Evolutionary conservation across 2,888 invertebrate genomes (phyloP).

Genomic region (Aporophyla nigra): DNA sequence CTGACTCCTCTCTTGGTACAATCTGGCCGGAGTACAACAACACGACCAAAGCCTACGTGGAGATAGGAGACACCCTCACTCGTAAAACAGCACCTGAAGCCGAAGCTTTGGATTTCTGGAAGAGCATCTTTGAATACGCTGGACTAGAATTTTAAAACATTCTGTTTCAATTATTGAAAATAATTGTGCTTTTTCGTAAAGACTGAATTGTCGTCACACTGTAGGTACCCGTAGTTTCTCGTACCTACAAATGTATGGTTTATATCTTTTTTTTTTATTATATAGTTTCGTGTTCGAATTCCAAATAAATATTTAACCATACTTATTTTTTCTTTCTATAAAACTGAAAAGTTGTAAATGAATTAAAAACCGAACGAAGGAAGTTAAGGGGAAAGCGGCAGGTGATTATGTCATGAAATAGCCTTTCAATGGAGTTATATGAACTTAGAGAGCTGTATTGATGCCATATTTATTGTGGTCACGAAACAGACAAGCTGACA

Average conservation of each 20-base stretch:
- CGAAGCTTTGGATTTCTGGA: slow-evolving; percentile 76
- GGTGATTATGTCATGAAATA: no score
- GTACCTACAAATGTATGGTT: neutral
- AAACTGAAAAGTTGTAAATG: neutral
- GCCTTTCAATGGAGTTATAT: no score
- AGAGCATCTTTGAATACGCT: slow-evolving; percentile 58
- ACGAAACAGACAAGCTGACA: no score
- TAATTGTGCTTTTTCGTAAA: neutral
- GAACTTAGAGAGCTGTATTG: no score
- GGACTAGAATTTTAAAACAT: slow-evolving; percentile 58
- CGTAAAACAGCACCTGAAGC: slow-evolving; percentile 64
- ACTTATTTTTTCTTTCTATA: neutral
- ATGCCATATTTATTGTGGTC: no score
- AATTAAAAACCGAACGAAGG: neutral
- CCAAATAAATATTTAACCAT: neutral
- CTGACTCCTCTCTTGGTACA: slow-evolving; percentile 73
- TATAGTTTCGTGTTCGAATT: neutral
- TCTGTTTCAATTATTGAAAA: no score
- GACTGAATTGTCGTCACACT: neutral
- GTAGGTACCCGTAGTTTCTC: no score
- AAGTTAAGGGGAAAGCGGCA: no score
- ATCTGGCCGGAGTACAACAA: slow-evolving; percentile 78
- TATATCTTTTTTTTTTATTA: neutral
- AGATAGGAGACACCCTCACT: slow-evolving; percentile 76
- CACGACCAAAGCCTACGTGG: slow-evolving; percentile 68